Conservation (phyloP, 2,113 vertebrate species). For the Phalacrocorax aristotelis region DNA sequence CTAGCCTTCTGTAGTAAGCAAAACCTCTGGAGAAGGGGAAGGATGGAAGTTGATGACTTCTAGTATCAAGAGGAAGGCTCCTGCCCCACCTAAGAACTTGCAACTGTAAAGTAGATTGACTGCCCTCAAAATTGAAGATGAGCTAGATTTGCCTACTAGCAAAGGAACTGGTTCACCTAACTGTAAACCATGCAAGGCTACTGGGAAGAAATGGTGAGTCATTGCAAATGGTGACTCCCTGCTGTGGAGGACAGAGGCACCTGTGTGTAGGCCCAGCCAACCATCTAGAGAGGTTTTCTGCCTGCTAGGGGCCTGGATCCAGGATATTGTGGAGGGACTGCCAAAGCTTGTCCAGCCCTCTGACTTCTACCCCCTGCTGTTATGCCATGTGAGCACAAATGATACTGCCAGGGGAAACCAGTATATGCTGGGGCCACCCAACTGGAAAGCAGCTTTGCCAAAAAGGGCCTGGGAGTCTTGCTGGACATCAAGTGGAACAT, state of each 20-base stretch:
- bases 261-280: not conserved
- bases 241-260: not conserved
- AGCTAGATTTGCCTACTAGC: not conserved
- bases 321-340: not conserved
- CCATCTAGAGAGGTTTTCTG: not conserved
- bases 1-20: not conserved
- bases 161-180: not conserved
- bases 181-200: not conserved
- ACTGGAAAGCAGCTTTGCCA: not conserved
- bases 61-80: not conserved
- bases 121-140: not conserved
- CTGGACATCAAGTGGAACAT: not conserved
- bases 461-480: not conserved
- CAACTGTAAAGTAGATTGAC: not conserved
- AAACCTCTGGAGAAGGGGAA: not conserved
- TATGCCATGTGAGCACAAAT: not conserved
- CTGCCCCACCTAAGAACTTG: not conserved
- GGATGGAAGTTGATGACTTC: not conserved
- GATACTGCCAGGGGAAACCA: not conserved
- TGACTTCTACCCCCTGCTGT: not conserved
- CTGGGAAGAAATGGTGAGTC: not conserved
- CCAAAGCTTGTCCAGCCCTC: not conserved
- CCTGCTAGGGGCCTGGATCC: not conserved
- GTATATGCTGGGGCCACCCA: accelerated
- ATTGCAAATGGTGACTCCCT: not conserved